Evolutionary conservation across 2,888 invertebrate genomes (phyloP), one percentile per base, ranked within the genome.

Genomic region (Heliconius aoede): DNA sequence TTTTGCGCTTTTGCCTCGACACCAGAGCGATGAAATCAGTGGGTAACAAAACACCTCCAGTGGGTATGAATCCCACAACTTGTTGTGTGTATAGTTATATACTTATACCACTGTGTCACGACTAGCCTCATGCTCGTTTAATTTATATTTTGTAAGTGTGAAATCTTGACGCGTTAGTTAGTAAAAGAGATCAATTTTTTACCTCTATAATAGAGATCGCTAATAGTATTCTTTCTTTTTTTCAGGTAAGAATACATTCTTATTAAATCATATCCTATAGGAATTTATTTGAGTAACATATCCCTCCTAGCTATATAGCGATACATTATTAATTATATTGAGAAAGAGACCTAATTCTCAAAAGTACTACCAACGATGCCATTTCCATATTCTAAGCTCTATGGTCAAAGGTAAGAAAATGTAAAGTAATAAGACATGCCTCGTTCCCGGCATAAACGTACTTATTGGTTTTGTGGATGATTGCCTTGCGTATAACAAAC

Each of bases 381-480:
- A 72, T 58, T 40, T 72, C 9, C 21, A 26, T 32, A 60, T 32
- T 72, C 5, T 26, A 72, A 26, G 26, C 11, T 60, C 60, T 26
- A 40, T 72, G 72, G 36, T 2, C 36, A 71, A 60, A 60, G 36
- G 21, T 26, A 60, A 26, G 32, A 26, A 72, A 72, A 72, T 36
- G 36, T 24, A 28, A 60, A 60, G 26, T 60, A 60, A 26, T 60
- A 26, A 72, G 36, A 60, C 72, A 55, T 60, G 32, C 21, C 15
- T 26, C 55, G 40, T 36, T 60, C 72, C 60, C 36, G 13, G 36
- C 24, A 72, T 72, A 58, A 72, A 36, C 36, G 72, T 72, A 40
- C 58, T 72, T 60, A 72, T 36, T 72, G 58, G 36, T 72, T 72
- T 26, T 72, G 40, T 60, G 36, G 21, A 60, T 60, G 40, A 58